phyloP scores from a whole-genome alignment of 2,888 invertebrate genomes.

The Noctua fimbriata region DNA sequence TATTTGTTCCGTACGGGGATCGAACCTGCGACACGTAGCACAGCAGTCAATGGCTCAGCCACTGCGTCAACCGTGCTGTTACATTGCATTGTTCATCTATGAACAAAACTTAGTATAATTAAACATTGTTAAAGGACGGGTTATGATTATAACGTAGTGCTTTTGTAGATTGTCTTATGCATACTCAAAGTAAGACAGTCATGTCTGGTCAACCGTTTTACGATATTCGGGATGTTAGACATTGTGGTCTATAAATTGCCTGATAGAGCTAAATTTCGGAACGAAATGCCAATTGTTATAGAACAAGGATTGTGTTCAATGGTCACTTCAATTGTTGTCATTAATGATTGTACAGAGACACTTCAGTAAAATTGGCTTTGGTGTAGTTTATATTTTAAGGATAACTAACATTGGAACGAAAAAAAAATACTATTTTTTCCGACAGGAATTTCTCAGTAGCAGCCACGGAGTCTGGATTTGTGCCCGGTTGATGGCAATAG shows the following conservation, averaged over 20 bases:
- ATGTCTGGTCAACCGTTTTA: constrained; percentile 67
- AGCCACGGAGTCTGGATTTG: too few species aligned
- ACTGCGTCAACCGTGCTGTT: too few species aligned
- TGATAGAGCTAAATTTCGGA: constrained; percentile 27
- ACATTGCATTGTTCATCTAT: too few species aligned
- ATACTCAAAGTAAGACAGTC: constrained; percentile 42
- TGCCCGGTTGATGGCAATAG: too few species aligned
- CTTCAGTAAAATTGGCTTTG: not conserved
- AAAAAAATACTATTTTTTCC: not conserved
- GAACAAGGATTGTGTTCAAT: constrained; percentile 22
- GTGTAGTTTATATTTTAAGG: not conserved
- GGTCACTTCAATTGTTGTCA: constrained; percentile 7
- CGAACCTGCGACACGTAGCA: too few species aligned
- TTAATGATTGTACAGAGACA: not conserved
- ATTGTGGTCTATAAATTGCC: constrained; percentile 63
- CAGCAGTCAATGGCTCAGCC: too few species aligned
- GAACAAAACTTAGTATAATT: too few species aligned
- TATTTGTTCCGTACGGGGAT: too few species aligned
- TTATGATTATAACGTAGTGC: too few species aligned
- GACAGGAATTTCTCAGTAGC: too few species aligned
- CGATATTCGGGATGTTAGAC: constrained; percentile 60
- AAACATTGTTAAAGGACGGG: too few species aligned
- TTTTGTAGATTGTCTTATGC: constrained; percentile 25
- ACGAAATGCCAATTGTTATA: constrained; percentile 50
- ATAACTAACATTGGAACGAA: not conserved